Conservation (phyloP, 64 coral and sea anemone species). For the Orbicella faveolata region DNA sequence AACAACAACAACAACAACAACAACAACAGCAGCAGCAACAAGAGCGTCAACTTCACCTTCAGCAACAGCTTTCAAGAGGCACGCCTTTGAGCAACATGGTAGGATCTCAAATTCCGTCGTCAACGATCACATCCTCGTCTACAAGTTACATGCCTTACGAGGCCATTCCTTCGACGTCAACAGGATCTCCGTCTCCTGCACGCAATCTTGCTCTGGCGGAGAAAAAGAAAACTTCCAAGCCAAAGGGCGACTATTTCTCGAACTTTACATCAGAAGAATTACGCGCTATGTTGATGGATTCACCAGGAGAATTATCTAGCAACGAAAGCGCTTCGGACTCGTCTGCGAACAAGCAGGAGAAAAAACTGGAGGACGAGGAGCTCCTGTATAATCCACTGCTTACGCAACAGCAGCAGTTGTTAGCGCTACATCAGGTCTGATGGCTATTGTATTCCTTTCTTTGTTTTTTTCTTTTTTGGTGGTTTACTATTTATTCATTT, state of each 20-base stretch:
- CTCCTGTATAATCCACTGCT: constrained; percentile 56
- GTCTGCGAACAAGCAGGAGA: constrained; percentile 12
- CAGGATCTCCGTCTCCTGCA: neutral
- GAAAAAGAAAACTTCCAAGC: constrained; percentile 12
- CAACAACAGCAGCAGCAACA: constrained; percentile 17
- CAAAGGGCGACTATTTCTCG: constrained; percentile 50
- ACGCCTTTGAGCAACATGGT: neutral
- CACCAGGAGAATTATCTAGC: neutral
- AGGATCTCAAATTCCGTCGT: neutral
- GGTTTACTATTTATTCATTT: neutral
- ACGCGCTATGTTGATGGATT: constrained; percentile 45
- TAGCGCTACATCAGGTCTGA: constrained; percentile 62
- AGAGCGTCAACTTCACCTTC: neutral
- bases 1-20: neutral
- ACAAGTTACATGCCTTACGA: constrained; percentile 9
- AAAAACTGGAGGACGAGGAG: constrained; percentile 56
- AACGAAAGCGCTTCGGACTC: constrained; percentile 9
- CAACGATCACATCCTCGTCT: neutral
- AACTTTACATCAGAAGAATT: constrained; percentile 70
- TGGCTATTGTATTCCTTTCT: neutral
- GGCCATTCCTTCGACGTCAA: constrained; percentile 17
- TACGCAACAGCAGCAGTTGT: constrained; percentile 53
- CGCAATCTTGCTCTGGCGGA: neutral
- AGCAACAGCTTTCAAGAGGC: constrained; percentile 10
- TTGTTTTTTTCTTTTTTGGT: neutral